Conservation (phyloP, 2,113 vertebrate genomes). For the Mesembrinibis cayennensis region DNA sequence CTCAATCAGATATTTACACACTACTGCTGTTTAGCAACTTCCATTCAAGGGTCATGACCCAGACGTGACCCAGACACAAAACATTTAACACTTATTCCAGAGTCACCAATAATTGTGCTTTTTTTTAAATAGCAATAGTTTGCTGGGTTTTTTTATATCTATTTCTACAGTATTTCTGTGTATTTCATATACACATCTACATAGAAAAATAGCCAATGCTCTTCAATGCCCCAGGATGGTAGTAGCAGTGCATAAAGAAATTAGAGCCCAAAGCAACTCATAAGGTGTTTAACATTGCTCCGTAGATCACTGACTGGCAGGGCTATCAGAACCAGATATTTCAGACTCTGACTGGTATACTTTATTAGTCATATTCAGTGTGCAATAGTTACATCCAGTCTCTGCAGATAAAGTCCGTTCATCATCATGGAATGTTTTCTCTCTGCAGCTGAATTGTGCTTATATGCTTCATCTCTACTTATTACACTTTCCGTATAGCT, state of each 20-base stretch:
- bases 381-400: neutral
- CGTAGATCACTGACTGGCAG: neutral
- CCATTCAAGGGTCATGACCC: neutral
- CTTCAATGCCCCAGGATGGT: neutral
- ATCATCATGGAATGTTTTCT: neutral
- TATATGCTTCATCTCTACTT: neutral
- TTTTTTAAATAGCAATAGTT: neutral
- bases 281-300: neutral
- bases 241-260: neutral
- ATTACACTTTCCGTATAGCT: neutral
- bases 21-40: neutral
- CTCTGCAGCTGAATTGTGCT: neutral
- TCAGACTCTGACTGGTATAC: neutral
- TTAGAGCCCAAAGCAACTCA: neutral
- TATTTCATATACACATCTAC: neutral
- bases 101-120: neutral
- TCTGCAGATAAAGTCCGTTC: neutral
- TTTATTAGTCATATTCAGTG: neutral
- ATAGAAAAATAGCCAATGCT: neutral
- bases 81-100: neutral
- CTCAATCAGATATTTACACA: neutral
- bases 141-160: accelerated
- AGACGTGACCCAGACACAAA: neutral
- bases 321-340: neutral
- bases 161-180: neutral